Conservation (phyloP, 2,797 vertebrate genomes). For the Lepilemur septentrionalis region DNA sequence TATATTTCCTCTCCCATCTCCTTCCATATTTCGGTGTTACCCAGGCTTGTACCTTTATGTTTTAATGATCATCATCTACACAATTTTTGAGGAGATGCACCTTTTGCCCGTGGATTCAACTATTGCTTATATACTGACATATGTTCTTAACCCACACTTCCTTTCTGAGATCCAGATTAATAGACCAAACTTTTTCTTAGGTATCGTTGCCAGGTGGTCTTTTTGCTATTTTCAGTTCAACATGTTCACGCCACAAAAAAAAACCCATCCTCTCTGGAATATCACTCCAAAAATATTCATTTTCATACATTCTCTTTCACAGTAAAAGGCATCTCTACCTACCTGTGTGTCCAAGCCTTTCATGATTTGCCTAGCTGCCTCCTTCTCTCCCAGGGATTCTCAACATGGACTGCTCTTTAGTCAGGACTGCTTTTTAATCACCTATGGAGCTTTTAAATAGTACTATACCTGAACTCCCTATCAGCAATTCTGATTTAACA, state of each 20-base stretch:
- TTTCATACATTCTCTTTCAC: background rate
- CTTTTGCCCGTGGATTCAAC: background rate
- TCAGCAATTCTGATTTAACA: background rate
- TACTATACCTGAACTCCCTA: background rate
- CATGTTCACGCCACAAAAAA: background rate
- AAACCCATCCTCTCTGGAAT: background rate
- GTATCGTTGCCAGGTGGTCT: background rate
- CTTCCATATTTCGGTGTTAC: background rate
- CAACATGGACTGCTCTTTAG: background rate
- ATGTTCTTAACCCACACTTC: background rate
- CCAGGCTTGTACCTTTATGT: background rate
- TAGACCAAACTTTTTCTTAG: background rate
- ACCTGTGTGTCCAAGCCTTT: background rate
- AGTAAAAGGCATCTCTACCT: background rate
- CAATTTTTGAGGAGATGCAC: background rate
- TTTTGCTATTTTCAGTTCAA: background rate
- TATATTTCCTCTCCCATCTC: fast-evolving
- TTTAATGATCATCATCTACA: background rate
- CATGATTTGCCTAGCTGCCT: background rate
- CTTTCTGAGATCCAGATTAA: background rate
- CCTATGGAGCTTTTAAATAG: background rate
- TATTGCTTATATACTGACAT: background rate
- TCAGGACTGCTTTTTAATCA: background rate
- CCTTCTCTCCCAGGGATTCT: background rate
- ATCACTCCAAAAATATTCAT: background rate